These are phyloP conservation scores for Vanessa tameamea DNA, from an alignment of 1,140 invertebrate species.

Conservation along the genomic window DNA sequence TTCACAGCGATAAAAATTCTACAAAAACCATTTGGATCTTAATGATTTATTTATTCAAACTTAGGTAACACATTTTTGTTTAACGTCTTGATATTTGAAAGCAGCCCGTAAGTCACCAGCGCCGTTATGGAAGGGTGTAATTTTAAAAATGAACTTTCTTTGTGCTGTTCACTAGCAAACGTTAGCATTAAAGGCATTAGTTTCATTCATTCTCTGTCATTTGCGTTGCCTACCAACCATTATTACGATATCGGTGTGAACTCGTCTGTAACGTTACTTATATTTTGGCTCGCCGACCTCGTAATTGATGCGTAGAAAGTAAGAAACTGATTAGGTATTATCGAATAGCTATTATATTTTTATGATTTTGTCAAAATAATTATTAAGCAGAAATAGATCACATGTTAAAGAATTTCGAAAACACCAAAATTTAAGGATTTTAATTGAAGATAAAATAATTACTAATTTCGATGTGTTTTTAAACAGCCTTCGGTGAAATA, in stretches of 20 bases:
- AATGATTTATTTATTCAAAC: slow-evolving; percentile 36
- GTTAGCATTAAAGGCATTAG: slow-evolving; percentile 38
- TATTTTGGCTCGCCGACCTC: slow-evolving; percentile 50
- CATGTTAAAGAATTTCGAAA: not conserved
- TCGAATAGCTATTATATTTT: slow-evolving; percentile 49
- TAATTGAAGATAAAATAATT: too few relatives aligned
- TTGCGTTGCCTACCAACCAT: slow-evolving; percentile 43
- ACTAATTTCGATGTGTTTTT: too few relatives aligned
- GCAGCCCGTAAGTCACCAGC: too few relatives aligned
- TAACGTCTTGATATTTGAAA: not conserved
- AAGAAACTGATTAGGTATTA: slow-evolving; percentile 51
- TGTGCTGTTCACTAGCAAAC: slow-evolving; percentile 16
- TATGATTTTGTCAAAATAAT: slow-evolving; percentile 43
- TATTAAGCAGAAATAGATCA: not conserved
- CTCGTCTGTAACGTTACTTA: slow-evolving; percentile 53
- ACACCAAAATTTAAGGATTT: too few relatives aligned
- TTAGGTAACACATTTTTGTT: slow-evolving; percentile 24
- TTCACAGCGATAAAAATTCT: slow-evolving; percentile 19
- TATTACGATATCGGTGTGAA: slow-evolving; percentile 63
- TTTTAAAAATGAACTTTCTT: slow-evolving; percentile 20
- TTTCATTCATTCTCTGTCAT: slow-evolving; percentile 56
- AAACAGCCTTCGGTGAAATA: too few relatives aligned
- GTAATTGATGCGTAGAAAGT: slow-evolving; percentile 76
- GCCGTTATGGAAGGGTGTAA: not conserved
- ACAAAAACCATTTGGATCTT: slow-evolving; percentile 28